Base-by-base conservation (phyloP, 2,888 invertebrate species). In the Anticlea derivata region DNA sequence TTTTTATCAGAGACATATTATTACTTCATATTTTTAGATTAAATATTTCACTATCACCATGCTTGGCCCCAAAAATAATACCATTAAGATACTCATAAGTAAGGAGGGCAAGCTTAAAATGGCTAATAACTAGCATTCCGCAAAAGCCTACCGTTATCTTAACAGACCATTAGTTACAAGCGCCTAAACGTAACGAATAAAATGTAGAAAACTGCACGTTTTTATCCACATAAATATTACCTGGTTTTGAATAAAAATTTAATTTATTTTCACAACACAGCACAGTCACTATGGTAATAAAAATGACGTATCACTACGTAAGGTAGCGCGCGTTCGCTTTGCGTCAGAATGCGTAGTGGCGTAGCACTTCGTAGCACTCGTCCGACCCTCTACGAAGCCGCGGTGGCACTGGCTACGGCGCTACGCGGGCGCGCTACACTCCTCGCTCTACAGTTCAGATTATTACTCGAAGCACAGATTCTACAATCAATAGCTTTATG, bases 391-490 rank as follows among this genome's bases (percentile, higher is more conserved):
- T 83, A 84, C 85, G 82, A 63, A 60, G 82, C 73, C 79, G 78
- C 80, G 78, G 70, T 73, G 77, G 78, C 76, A 88, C 88, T 88
- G 86, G 71, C 83, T 82, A 84, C 83, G 80, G 70, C 79, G 74
- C 80, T 81, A 83, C 83, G 82, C 74, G 73, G 63, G 76, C 74
- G 80, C 76, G 78, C 75, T 83, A 78, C 78, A 76, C 77, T 72
- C 80, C 78, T 68, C 73, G 70, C 66, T 74, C 79, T 75, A 78
- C 79, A 76, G 70, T 81, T 80, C 73, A 78, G 80, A 84, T 80
- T 83, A 82, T 79, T 80, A 75, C 73, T 80, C 75, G 74, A 75
- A 83, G 82, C 80, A 83, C 79, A 81, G 85, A 87, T 87, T 88
- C 75, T 61, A 78, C 75, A 85, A 86, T 86, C 84, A 79, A 86